Evolutionary conservation across 2,797 vertebrate genomes (phyloP).

Genomic region (Aphelocoma californica): DNA sequence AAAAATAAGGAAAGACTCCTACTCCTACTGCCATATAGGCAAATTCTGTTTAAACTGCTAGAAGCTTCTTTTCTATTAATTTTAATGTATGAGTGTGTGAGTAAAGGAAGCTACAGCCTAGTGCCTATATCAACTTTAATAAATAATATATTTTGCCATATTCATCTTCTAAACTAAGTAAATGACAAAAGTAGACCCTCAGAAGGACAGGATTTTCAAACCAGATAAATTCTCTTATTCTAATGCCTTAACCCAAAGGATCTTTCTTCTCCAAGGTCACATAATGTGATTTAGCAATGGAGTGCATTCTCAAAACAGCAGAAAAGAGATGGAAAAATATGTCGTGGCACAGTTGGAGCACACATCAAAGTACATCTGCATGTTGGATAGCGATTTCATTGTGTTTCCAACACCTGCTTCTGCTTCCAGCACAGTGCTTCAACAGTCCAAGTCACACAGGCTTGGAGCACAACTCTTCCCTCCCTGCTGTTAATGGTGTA

Average conservation of each 20-base stretch:
- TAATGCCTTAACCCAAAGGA: constrained; percentile 16
- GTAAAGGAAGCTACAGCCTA: constrained; percentile 21
- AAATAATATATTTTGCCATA: constrained; percentile 68
- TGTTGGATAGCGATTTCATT: background rate
- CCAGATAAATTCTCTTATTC: background rate
- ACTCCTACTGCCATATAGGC: background rate
- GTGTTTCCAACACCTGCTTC: background rate
- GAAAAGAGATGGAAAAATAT: background rate
- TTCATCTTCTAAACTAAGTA: constrained; percentile 60
- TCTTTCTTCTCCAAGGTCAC: constrained; percentile 24
- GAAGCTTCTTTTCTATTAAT: constrained; percentile 65
- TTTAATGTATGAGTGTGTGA: constrained; percentile 48
- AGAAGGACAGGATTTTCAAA: constrained; percentile 45
- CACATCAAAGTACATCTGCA: background rate
- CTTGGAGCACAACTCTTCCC: background rate
- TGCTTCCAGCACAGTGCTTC: background rate
- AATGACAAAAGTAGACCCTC: constrained; percentile 53
- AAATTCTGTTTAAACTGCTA: constrained; percentile 49
- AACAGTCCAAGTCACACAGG: background rate
- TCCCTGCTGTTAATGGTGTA: background rate
- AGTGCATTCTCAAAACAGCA: background rate
- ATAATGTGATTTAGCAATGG: background rate
- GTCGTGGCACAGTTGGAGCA: background rate
- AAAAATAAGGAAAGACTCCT: constrained; percentile 2
- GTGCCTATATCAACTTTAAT: constrained; percentile 57